Conservation (phyloP, 2,113 vertebrate genomes). For the Balaenoptera acutorostrata region DNA sequence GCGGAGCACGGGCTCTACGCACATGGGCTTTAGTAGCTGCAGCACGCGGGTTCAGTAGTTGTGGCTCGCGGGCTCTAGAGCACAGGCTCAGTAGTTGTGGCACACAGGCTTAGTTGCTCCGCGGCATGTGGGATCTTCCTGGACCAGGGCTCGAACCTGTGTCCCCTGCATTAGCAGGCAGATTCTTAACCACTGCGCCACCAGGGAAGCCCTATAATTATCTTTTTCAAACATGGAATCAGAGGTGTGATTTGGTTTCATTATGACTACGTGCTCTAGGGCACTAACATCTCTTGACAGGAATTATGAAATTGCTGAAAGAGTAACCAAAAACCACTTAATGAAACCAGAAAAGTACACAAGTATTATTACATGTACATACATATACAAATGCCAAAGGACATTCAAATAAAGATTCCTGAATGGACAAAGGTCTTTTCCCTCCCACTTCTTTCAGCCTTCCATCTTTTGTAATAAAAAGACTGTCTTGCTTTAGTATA, state of each 20-base stretch:
- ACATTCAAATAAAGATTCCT: neutral
- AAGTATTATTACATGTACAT: neutral
- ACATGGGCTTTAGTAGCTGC: too few relatives aligned
- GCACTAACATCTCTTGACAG: neutral
- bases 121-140: too few relatives aligned
- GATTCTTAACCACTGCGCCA: too few relatives aligned
- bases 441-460: neutral
- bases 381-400: neutral
- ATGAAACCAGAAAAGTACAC: slow-evolving; percentile 18
- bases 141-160: too few relatives aligned
- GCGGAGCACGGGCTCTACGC: too few relatives aligned
- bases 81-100: too few relatives aligned
- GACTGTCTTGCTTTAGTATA: neutral
- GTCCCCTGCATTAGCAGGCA: too few relatives aligned
- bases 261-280: neutral
- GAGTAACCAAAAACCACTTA: slow-evolving; percentile 3
- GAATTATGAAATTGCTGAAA: neutral
- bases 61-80: too few relatives aligned
- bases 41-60: too few relatives aligned
- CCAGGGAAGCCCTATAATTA: neutral
- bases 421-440: neutral
- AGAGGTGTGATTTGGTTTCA: neutral
- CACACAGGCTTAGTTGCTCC: too few relatives aligned
- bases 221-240: neutral
- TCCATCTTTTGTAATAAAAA: neutral